Percentiles rank a stretch among this genome's conserved stretches.
Conservation (phyloP, 1,140 invertebrate species). For the Papilio xuthus region DNA sequence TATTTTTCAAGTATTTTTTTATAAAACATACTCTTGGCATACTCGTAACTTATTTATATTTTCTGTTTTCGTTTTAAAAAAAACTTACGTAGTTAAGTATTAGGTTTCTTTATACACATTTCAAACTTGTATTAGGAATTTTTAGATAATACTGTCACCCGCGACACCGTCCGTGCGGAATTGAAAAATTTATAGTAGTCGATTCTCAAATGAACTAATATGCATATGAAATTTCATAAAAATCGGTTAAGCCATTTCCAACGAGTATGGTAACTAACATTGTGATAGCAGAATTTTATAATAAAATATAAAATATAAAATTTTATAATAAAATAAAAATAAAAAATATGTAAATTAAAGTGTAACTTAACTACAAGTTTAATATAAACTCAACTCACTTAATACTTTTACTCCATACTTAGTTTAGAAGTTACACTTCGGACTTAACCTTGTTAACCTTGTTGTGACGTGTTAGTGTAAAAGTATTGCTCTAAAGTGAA, state of each 20-base stretch:
- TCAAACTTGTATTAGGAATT: not conserved
- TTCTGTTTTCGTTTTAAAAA: not conserved
- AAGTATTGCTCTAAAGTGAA: not conserved
- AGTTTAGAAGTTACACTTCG: conserved; percentile 16
- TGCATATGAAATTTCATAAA: too few relatives aligned
- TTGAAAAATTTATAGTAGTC: too few relatives aligned
- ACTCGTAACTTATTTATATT: not conserved
- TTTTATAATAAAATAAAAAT: not conserved
- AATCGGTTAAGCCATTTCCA: too few relatives aligned
- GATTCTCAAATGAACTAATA: too few relatives aligned
- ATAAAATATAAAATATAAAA: too few relatives aligned
- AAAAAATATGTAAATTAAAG: not conserved
- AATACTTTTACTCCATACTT: conserved; percentile 7
- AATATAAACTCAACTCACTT: conserved; percentile 3
- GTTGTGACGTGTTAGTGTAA: conserved; percentile 3
- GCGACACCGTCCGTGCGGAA: too few relatives aligned
- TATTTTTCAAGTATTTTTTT: not conserved
- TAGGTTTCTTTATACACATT: not conserved
- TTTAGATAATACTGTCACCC: too few relatives aligned
- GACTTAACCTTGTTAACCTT: not conserved
- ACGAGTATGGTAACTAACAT: too few relatives aligned
- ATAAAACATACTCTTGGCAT: not conserved
- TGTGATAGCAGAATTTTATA: too few relatives aligned
- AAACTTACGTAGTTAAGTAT: too few relatives aligned
- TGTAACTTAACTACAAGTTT: not conserved